Percentiles rank a stretch among this genome's conserved stretches.
These are phyloP conservation scores for Hydriomena furcata DNA, from an alignment of 2,888 invertebrate species.

Conservation along the genomic window DNA sequence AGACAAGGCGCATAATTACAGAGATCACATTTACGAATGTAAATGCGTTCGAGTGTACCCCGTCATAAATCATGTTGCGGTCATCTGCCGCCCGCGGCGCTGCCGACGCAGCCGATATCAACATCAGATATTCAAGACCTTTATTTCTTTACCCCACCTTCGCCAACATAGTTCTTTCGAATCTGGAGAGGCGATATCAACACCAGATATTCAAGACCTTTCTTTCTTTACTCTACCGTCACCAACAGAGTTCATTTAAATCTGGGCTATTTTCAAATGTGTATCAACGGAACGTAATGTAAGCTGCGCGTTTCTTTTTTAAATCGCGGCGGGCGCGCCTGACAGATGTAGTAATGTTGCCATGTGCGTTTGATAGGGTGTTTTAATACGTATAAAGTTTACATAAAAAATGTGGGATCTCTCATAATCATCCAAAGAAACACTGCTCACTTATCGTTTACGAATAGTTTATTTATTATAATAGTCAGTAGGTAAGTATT, in stretches of 20 bases:
- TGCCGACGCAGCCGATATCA: slow-evolving; percentile 53
- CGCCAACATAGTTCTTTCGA: slow-evolving; percentile 24
- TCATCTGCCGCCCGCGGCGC: slow-evolving; percentile 81
- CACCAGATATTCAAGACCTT: slow-evolving; percentile 36
- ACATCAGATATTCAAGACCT: slow-evolving; percentile 36
- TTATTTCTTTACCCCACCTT: neutral
- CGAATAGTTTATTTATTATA: neutral
- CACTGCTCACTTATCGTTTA: slow-evolving; percentile 6
- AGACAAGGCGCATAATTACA: slow-evolving; percentile 75
- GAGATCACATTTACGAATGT: slow-evolving; percentile 78
- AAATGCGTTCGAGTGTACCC: slow-evolving; percentile 62
- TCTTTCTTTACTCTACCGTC: neutral
- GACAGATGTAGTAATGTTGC: slow-evolving; percentile 79
- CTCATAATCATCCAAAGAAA: slow-evolving; percentile 7
- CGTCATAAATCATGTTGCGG: slow-evolving; percentile 77
- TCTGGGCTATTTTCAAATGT: slow-evolving; percentile 40
- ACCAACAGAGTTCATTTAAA: slow-evolving; percentile 24
- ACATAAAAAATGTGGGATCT: slow-evolving; percentile 18
- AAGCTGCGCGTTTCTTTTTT: slow-evolving; percentile 68
- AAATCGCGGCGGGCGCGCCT: slow-evolving; percentile 68
- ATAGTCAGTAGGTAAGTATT: neutral
- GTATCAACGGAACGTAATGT: slow-evolving; percentile 49
- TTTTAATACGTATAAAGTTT: slow-evolving; percentile 30
- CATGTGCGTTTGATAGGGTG: slow-evolving; percentile 66
- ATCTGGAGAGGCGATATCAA: slow-evolving; percentile 35